These are phyloP conservation scores for Epinephelus fuscoguttatus DNA, from an alignment of 2,113 vertebrate genomes.

Conservation along the genomic window DNA sequence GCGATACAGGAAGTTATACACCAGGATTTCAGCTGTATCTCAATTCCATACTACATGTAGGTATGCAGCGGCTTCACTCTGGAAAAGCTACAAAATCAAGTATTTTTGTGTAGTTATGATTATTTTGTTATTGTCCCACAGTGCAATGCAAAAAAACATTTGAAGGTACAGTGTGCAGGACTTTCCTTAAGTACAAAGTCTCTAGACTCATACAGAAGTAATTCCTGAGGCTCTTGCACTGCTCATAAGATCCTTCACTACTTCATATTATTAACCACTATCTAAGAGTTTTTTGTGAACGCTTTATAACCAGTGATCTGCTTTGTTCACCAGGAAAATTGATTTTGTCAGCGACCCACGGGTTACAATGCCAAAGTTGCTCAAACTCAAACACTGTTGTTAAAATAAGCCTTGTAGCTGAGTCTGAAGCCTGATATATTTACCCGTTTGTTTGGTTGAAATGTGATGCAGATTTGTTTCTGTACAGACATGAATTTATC, in stretches of 20 bases:
- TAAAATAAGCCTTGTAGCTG: not conserved
- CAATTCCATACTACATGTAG: too few species aligned
- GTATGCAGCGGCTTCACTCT: too few species aligned
- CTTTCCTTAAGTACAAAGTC: too few species aligned
- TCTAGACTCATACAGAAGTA: too few species aligned
- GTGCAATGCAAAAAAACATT: not conserved
- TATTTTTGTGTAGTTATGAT: not conserved
- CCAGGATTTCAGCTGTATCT: not conserved
- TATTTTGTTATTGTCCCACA: not conserved
- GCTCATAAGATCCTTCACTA: not conserved
- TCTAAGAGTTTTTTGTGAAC: not conserved
- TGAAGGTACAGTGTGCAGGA: too few species aligned
- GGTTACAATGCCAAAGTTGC: too few species aligned
- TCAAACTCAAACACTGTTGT: not conserved
- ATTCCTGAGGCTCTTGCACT: too few species aligned
- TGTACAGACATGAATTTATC: too few species aligned
- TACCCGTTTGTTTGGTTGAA: not conserved
- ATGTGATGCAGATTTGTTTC: not conserved
- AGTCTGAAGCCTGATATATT: not conserved
- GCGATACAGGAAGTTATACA: not conserved
- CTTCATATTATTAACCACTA: not conserved
- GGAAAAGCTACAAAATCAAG: not conserved
- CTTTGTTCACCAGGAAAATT: not conserved
- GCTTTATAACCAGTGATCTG: not conserved
- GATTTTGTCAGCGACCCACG: not conserved